phyloP scores from a whole-genome alignment of 1,140 invertebrate genomes.

The Hyphantria cunea region DNA sequence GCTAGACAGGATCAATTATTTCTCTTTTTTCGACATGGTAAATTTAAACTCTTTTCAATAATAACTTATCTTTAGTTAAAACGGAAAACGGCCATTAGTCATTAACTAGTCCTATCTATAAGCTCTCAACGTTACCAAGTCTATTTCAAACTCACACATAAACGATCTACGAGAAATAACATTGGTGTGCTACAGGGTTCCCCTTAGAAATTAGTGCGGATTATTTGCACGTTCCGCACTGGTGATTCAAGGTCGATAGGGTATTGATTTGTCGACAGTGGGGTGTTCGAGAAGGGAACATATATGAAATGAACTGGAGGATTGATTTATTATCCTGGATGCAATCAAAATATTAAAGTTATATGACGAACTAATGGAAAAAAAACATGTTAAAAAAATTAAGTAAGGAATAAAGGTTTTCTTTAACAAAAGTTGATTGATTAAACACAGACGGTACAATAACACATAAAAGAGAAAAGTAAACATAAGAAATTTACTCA shows the following conservation, averaged over 20 bases:
- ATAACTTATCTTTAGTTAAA: no score
- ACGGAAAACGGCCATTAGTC: no score
- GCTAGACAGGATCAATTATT: no score
- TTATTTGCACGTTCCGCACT: conserved; percentile 51
- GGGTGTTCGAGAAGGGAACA: conserved; percentile 10
- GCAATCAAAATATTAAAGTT: no score
- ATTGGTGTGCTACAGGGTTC: conserved; percentile 30
- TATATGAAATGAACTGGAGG: conserved; percentile 1
- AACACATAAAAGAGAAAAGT: background rate
- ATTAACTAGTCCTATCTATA: background rate
- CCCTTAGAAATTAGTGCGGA: conserved; percentile 40
- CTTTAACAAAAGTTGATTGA: no score
- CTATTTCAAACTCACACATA: conserved; percentile 8
- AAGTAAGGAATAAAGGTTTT: no score
- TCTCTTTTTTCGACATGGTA: no score
- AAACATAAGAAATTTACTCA: background rate
- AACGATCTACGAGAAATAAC: conserved; percentile 5
- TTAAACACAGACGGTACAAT: no score
- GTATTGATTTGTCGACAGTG: conserved; percentile 48
- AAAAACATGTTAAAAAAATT: no score
- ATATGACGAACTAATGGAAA: no score
- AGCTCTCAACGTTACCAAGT: no score
- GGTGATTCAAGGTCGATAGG: conserved; percentile 60
- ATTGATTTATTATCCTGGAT: background rate
- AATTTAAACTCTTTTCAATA: no score